phyloP scores from a whole-genome alignment of 2,797 vertebrate genomes.

The Microctenopoma lineatum region DNA sequence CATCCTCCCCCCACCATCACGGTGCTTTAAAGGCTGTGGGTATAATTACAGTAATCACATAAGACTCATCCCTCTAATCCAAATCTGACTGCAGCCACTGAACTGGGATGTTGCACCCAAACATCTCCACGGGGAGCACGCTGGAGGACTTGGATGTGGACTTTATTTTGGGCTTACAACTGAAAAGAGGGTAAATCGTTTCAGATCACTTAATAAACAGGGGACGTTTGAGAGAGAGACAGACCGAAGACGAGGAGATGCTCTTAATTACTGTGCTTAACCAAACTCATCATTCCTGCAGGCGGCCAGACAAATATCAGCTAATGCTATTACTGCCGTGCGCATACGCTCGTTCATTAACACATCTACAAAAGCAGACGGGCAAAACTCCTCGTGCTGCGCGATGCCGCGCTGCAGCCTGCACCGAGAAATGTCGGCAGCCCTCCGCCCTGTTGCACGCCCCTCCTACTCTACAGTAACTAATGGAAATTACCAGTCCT shows the following conservation, averaged over 20 bases:
- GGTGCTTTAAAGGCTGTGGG: slow-evolving; percentile 1
- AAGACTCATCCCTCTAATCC: slow-evolving; percentile 36
- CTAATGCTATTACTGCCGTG: slow-evolving; percentile 59
- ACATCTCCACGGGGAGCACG: slow-evolving; percentile 21
- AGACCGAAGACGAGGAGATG: background rate
- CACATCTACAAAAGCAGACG: slow-evolving; percentile 1
- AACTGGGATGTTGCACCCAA: slow-evolving; percentile 10
- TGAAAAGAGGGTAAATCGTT: background rate
- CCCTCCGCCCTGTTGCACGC: background rate
- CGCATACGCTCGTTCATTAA: slow-evolving; percentile 13
- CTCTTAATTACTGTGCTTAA: slow-evolving; percentile 36
- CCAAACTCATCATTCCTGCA: slow-evolving; percentile 39
- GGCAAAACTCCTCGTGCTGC: slow-evolving; percentile 17
- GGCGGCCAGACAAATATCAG: slow-evolving; percentile 14
- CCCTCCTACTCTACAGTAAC: slow-evolving; percentile 21
- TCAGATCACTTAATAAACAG: background rate
- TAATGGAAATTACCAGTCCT: slow-evolving; percentile 19
- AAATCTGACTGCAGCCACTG: slow-evolving; percentile 23
- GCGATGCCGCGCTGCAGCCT: slow-evolving; percentile 14
- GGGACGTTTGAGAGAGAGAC: background rate
- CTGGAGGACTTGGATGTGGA: background rate
- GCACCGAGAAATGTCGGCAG: slow-evolving; percentile 28
- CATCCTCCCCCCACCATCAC: background rate
- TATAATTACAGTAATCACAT: slow-evolving; percentile 41
- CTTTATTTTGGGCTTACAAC: background rate